Percentiles rank a stretch among this genome's conserved stretches.
Conservation (phyloP, 2,113 vertebrate species). For the Pseudopipra pipra region DNA sequence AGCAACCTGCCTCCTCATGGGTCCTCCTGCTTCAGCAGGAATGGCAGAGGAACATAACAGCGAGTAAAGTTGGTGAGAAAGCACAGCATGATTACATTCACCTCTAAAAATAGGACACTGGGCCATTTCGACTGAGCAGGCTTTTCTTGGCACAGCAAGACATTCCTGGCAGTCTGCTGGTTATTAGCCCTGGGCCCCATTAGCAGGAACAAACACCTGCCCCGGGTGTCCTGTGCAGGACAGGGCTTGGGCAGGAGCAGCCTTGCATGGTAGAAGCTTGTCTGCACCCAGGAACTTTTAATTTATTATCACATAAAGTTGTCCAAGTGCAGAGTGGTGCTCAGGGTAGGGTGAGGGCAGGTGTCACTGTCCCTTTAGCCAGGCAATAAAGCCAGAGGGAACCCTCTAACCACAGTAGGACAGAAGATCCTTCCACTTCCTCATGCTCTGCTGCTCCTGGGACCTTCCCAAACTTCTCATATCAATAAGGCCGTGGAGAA, state of each 20-base stretch:
- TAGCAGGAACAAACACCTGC: background rate
- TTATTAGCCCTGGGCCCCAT: background rate
- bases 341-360: background rate
- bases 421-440: background rate
- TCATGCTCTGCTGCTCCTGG: background rate
- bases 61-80: background rate
- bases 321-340: background rate
- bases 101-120: slow-evolving; percentile 31
- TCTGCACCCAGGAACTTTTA: background rate
- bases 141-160: slow-evolving; percentile 23
- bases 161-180: slow-evolving; percentile 10
- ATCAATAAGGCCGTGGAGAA: background rate
- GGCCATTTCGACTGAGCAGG: rapidly evolving
- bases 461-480: background rate
- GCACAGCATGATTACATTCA: background rate
- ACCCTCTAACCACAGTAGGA: background rate
- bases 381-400: background rate
- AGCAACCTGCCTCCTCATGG: background rate
- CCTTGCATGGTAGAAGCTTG: rapidly evolving
- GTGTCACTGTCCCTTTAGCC: background rate
- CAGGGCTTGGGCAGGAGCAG: background rate
- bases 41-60: background rate
- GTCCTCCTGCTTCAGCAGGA: background rate
- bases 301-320: background rate
- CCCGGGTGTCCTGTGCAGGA: background rate